Evolutionary conservation across 2,113 vertebrate species (phyloP).

Genomic region (Amblyornis subalaris): DNA sequence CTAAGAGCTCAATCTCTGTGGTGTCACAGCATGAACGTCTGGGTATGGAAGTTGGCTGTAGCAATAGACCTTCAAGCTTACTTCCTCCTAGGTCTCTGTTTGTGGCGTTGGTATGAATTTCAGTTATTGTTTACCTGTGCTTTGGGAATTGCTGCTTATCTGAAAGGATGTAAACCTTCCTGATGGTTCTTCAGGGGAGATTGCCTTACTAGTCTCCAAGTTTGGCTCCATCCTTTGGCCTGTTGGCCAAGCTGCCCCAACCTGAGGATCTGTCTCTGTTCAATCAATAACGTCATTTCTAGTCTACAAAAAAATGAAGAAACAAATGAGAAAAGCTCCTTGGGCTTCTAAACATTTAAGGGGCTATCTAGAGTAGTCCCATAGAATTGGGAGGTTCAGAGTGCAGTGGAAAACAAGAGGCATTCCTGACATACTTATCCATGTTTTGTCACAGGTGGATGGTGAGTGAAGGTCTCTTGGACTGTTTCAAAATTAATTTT

Average conservation of each 20-base stretch:
- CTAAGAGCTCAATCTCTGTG: neutral
- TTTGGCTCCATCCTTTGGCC: neutral
- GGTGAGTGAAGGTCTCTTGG: neutral
- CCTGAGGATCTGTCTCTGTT: neutral
- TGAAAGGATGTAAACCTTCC: neutral
- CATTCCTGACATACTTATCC: neutral
- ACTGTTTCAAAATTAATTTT: neutral
- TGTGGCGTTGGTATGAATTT: neutral
- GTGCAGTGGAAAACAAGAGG: neutral
- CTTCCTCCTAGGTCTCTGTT: neutral
- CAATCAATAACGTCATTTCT: neutral
- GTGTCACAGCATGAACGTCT: accelerated
- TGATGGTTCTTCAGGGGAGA: constrained; percentile 2
- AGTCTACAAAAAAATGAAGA: constrained; percentile 30
- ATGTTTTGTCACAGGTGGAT: neutral
- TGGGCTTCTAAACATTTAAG: neutral
- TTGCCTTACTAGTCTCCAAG: neutral
- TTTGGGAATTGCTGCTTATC: neutral
- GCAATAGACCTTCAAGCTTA: neutral
- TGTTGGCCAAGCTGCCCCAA: neutral
- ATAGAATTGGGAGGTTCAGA: neutral
- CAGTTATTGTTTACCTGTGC: constrained; percentile 17
- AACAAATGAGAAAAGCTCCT: neutral
- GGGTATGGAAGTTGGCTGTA: neutral
- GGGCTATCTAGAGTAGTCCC: neutral